Evolutionary conservation across 2,888 invertebrate species (phyloP), one percentile per base, ranked within the genome.

Genomic region (Adela reaumurella): DNA sequence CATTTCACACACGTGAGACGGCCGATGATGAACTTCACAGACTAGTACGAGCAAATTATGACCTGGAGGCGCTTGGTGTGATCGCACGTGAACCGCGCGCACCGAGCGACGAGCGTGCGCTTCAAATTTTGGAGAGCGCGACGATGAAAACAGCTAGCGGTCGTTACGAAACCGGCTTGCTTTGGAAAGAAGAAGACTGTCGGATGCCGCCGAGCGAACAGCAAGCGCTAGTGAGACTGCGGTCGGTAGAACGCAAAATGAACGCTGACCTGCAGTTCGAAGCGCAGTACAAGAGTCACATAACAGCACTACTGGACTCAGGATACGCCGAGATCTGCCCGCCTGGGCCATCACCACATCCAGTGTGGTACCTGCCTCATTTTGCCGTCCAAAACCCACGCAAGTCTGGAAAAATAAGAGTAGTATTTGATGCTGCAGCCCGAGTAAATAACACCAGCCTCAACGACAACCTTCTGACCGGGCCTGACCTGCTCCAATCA

Each of bases 271-370:
- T 24, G 2, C 41, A 17, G 1, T 35, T 53, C 2, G 46, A 48
- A 11, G 19, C 2, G 4, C 41, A 28, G 1, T 57, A 57, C 41
- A 14, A 6, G 0, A n/a, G 45, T n/a, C 52, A 53, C 20, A 46
- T 57, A 1, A 2, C 50, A 1, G 43, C 43, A 11, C 42, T 55
- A 3, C 1, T 57, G 0, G 28, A 29, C 0, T 52, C 44, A 2
- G 51, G 48, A 2, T 56, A 54, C 35, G 55, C 55, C 1, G 56
- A 54, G 48, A 19, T 16, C 3, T 43, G 48, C 8, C 46, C 42
- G 4, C 16, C 28, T 14, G 24, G 17, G 17, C 44, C 48, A 14
- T 3, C 35, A 14, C 6, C 4, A 3, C 4, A 35, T 8, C 35
- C 35, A 35, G 14, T 14, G 35, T 35, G 35, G 35, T 35, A 35